Percentiles rank a stretch among this genome's conserved stretches.
Conservation (phyloP, 2,113 vertebrate genomes). For the Dasyprocta punctata region DNA sequence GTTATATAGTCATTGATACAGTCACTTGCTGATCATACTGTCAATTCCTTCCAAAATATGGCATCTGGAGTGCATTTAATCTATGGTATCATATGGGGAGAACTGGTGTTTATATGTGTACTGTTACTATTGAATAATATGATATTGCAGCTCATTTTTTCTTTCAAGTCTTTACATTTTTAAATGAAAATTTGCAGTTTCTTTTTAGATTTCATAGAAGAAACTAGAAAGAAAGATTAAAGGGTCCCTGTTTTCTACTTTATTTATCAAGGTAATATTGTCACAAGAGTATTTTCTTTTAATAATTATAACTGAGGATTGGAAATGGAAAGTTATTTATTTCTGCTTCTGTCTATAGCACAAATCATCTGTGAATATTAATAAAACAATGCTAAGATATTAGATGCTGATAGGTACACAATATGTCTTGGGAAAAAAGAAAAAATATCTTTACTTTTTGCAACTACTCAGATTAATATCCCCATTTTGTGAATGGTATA, state of each 20-base stretch:
- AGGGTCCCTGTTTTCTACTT: neutral
- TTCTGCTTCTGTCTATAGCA: too few relatives aligned
- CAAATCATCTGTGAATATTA: neutral
- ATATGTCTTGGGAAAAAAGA: neutral
- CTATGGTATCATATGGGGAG: neutral
- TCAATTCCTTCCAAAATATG: neutral
- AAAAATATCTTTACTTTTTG: neutral
- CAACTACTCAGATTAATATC: neutral
- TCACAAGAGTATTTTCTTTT: neutral
- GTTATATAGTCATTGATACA: neutral
- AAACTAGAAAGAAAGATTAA: neutral
- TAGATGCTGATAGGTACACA: neutral
- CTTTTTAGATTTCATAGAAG: neutral
- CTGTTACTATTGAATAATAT: conserved; percentile 29
- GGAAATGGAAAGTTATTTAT: too few relatives aligned
- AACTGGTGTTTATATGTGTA: neutral
- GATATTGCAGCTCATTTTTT: neutral
- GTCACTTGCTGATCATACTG: neutral
- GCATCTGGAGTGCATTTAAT: neutral
- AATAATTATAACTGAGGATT: neutral
- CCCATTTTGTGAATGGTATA: neutral
- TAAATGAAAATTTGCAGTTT: neutral
- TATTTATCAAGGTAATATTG: too few relatives aligned
- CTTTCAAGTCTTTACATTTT: neutral
- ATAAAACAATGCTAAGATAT: neutral